Base-by-base conservation (phyloP, 2,797 vertebrate species). In the Pipistrellus nathusii region DNA sequence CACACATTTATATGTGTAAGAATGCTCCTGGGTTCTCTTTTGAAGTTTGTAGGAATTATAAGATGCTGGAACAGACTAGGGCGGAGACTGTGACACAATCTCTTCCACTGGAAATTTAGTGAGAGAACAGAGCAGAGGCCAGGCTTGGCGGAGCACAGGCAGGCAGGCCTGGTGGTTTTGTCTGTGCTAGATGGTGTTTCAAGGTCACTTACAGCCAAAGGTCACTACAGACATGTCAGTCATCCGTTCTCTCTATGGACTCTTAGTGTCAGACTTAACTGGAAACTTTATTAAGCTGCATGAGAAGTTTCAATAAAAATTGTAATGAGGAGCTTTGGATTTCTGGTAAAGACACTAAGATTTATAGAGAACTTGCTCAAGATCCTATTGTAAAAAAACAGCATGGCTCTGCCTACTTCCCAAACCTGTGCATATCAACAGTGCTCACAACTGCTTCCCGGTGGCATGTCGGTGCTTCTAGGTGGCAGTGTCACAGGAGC, bases 281-380 rank as follows among this genome's bases (percentile, higher is more conserved):
- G 4, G 71, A 94, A 94, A 88, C 0, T 82, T 83, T 83, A 93
- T 69, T 82, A 86, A 94, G 89, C 38, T 68, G 18, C 55, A 68
- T 82, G 25, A 44, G 51, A 91, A 80, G 73, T 86, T 95, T 75
- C 89, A 93, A 59, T 73, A 80, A 93, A 88, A 25, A 78, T 78
- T 91, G 88, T 89, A 91, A 94, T 64, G 46, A 95, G 92, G 76
- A 90, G 91, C 41, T 48, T 85, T 93, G 53, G 35, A 86, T 91
- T 94, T 84, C 68, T 64, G n/a, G 69, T 13, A 85, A 72, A 93
- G 35, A 94, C 73, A 51, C 4, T 68, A 38, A 91, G 25, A 78
- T 44, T 53, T 23, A 68, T 51, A 71, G 44, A 78, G 66, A 86
- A 69, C 18, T 69, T 66, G 27, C 9, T 92, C 21, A 71, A 64